Evolutionary conservation across 2,113 vertebrate species (phyloP).

Genomic region (Nanger granti): DNA sequence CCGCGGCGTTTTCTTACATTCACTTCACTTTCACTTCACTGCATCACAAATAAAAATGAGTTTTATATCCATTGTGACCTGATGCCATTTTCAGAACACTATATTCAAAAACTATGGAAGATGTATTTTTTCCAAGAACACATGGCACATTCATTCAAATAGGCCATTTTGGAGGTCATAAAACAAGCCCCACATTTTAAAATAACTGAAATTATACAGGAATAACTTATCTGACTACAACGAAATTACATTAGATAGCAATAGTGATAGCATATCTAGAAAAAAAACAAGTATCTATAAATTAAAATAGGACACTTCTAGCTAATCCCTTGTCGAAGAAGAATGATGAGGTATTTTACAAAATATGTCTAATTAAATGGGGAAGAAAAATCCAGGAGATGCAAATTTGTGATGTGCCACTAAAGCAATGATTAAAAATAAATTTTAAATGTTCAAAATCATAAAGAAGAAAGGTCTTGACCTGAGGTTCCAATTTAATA

Average conservation of each 20-base stretch:
- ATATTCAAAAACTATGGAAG: not conserved
- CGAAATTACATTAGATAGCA: not conserved
- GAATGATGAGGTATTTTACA: not conserved
- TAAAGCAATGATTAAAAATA: not conserved
- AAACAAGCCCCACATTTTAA: not conserved
- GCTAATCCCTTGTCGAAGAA: not conserved
- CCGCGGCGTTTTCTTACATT: no score
- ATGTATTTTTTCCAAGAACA: not conserved
- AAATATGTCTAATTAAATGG: not conserved
- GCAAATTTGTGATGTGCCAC: not conserved
- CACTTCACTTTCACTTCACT: not conserved
- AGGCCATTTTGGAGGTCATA: not conserved
- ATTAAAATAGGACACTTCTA: not conserved
- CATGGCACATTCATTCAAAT: not conserved
- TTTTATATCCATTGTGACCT: not conserved
- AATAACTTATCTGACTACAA: not conserved
- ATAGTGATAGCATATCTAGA: not conserved
- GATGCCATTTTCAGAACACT: not conserved
- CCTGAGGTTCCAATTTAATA: not conserved
- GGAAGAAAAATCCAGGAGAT: not conserved
- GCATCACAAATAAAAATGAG: not conserved
- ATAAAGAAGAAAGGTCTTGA: not conserved
- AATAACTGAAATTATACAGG: not conserved
- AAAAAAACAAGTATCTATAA: not conserved
- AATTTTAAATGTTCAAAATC: not conserved